Evolutionary conservation across 2,888 invertebrate species (phyloP).

Genomic region (Harpalus rubripes): DNA sequence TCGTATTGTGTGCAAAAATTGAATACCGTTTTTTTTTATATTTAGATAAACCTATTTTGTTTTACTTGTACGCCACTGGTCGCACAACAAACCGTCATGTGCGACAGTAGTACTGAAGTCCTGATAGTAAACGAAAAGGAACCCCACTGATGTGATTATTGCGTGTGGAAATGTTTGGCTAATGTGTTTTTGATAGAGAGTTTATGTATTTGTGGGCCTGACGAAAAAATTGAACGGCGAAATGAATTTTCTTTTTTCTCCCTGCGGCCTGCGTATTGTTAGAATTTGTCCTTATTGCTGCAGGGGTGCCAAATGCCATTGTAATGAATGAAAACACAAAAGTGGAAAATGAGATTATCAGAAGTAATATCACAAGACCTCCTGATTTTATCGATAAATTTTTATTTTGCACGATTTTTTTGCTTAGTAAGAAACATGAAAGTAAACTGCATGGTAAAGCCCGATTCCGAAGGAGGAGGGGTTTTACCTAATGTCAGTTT

Average conservation of each 20-base stretch:
- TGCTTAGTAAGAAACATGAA: too few species aligned
- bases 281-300: neutral
- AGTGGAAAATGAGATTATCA: too few species aligned
- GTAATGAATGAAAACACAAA: neutral
- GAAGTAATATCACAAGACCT: too few species aligned
- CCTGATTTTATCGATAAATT: too few species aligned
- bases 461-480: too few species aligned
- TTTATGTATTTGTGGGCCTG: constrained; percentile 24
- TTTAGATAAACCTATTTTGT: neutral
- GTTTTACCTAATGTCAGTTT: too few species aligned
- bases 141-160: constrained; percentile 43
- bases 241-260: constrained; percentile 40
- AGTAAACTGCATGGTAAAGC: too few species aligned
- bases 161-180: constrained; percentile 39
- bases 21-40: neutral
- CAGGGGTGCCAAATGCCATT: neutral
- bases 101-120: constrained; percentile 2
- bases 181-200: constrained; percentile 41
- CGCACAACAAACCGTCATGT: neutral
- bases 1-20: neutral
- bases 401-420: too few species aligned
- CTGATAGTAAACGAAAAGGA: neutral
- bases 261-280: neutral
- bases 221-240: constrained; percentile 25
- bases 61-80: neutral